Conservation (phyloP, 2,888 invertebrate species). For the Heliconius ethilla region DNA sequence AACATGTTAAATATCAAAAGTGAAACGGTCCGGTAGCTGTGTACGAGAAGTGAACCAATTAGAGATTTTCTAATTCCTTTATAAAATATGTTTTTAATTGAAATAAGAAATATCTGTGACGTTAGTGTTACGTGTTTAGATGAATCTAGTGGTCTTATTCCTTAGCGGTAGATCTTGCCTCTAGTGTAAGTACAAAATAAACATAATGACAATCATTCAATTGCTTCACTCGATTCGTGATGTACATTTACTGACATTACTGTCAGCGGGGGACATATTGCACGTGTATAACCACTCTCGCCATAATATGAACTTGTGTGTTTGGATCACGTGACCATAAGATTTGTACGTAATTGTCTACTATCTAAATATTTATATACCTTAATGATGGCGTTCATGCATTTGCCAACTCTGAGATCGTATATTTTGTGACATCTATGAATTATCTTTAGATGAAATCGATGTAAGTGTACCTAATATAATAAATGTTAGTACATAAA, state of each 20-base stretch:
- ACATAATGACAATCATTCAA: not conserved
- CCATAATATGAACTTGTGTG: not conserved
- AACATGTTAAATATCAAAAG: conserved; percentile 10
- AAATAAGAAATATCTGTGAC: conserved; percentile 7
- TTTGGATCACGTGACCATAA: not conserved
- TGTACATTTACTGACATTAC: not conserved
- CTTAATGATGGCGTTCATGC: not conserved
- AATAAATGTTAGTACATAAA: conserved; percentile 18
- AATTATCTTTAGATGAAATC: not conserved
- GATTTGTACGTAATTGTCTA: conserved; percentile 27
- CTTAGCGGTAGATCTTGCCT: conserved; percentile 54
- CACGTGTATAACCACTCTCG: not conserved
- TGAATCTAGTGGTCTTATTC: conserved; percentile 28
- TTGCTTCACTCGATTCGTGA: not conserved
- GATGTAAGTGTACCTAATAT: conserved; percentile 10
- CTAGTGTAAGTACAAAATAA: conserved; percentile 55
- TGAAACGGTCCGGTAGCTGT: conserved; percentile 8
- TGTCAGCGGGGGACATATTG: not conserved
- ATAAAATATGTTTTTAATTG: not conserved
- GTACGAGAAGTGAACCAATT: conserved; percentile 21
- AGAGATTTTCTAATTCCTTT: conserved; percentile 9
- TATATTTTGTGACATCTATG: conserved; percentile 24
- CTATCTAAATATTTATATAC: conserved; percentile 1
- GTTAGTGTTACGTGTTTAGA: conserved; percentile 20
- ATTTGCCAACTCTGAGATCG: conserved; percentile 19